A percentile compares a stretch with the other conserved stretches of the same genome.
These are phyloP conservation scores for Forbesichthys agassizii DNA, from an alignment of 2,113 vertebrate species.

Conservation along the genomic window DNA sequence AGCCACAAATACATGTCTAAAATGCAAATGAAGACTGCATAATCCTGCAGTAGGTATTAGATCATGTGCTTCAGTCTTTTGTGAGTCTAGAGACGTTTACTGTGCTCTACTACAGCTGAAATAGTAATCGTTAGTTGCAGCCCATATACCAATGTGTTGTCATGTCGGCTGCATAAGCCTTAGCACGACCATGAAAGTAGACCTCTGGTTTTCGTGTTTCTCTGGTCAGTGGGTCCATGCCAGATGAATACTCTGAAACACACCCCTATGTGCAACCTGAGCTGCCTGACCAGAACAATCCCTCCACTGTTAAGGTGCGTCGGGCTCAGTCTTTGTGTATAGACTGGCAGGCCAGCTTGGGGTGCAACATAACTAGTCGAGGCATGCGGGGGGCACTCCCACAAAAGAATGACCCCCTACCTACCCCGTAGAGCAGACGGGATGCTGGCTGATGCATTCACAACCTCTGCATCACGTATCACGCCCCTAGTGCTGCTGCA, in stretches of 20 bases:
- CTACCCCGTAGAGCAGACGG: neutral
- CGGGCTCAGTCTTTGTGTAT: neutral
- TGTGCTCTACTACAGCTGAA: too few relatives aligned
- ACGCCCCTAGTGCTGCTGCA: too few relatives aligned
- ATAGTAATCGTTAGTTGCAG: too few relatives aligned
- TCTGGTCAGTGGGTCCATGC: neutral
- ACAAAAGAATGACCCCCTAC: constrained; percentile 1
- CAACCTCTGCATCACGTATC: neutral
- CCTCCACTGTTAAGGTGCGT: neutral
- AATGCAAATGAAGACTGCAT: too few relatives aligned
- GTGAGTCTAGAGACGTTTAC: too few relatives aligned
- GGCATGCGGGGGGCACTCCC: neutral
- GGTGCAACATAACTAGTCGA: neutral
- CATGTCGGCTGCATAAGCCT: too few relatives aligned
- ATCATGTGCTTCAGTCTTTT: too few relatives aligned
- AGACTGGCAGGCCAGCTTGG: neutral
- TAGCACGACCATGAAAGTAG: too few relatives aligned
- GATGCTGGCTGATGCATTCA: too few relatives aligned
- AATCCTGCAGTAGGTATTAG: too few relatives aligned
- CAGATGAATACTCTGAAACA: constrained; percentile 7
- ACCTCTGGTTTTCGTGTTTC: neutral
- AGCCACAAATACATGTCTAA: too few relatives aligned
- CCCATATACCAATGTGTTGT: too few relatives aligned
- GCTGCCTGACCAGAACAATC: neutral
- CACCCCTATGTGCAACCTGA: constrained; percentile 24